phyloP scores from a whole-genome alignment of 2,888 invertebrate genomes.

The Ophioninae sp. region DNA sequence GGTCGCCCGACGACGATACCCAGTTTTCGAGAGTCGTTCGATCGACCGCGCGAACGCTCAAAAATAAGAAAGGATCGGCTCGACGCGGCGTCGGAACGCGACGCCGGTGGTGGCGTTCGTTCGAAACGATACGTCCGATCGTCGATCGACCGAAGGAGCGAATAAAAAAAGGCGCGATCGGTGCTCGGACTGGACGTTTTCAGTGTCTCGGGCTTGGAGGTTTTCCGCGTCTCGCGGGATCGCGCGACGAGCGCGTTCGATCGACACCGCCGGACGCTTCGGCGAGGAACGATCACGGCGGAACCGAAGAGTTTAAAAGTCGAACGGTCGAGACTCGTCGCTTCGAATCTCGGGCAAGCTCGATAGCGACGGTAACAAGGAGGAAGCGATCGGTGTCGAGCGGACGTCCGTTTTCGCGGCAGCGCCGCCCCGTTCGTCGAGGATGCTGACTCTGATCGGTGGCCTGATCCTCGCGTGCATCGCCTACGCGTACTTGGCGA shows the following conservation, averaged over 20 bases:
- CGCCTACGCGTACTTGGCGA: slow-evolving; percentile 74
- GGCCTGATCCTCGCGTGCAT: slow-evolving; percentile 76
- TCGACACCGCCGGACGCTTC: slow-evolving; percentile 19
- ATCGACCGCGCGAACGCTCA: neutral
- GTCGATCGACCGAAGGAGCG: too few species aligned
- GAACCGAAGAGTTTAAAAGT: slow-evolving; percentile 26
- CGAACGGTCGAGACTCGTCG: slow-evolving; percentile 42
- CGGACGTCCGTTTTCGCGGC: slow-evolving; percentile 4
- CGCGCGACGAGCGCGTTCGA: neutral
- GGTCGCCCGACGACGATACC: neutral
- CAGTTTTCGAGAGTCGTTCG: neutral
- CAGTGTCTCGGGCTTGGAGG: too few species aligned
- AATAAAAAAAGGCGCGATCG: too few species aligned
- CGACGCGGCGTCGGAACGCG: too few species aligned
- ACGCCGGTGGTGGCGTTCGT: too few species aligned
- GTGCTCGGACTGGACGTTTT: too few species aligned
- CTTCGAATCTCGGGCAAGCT: slow-evolving; percentile 38
- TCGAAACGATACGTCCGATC: too few species aligned
- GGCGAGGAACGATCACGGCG: slow-evolving; percentile 4
- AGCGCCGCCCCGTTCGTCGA: slow-evolving; percentile 71
- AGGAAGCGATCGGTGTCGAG: slow-evolving; percentile 40
- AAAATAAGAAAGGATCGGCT: neutral
- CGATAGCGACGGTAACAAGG: slow-evolving; percentile 8
- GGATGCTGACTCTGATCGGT: slow-evolving; percentile 78
- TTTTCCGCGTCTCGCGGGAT: neutral